Evolutionary conservation across 2,888 invertebrate genomes (phyloP).

Genomic region (Lepidocyrtoides sp.): DNA sequence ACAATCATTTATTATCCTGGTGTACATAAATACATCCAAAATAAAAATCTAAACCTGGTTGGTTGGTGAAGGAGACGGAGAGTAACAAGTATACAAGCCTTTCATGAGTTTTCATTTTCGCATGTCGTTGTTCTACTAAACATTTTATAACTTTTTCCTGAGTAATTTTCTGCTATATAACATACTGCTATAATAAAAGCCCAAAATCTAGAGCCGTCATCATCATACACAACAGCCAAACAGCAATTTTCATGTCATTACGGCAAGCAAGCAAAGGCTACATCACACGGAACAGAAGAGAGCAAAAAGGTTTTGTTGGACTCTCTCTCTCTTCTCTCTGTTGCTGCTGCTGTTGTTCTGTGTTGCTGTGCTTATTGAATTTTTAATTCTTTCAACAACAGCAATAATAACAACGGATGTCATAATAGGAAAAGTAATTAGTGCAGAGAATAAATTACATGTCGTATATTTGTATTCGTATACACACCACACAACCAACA

Average conservation of each 20-base stretch:
- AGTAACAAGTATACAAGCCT: slow-evolving; percentile 54
- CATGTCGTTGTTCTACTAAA: not conserved
- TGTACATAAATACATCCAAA: not conserved
- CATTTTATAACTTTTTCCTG: slow-evolving; percentile 54
- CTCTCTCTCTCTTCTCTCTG: not conserved
- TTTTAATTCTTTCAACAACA: slow-evolving; percentile 77
- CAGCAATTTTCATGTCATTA: slow-evolving; percentile 57
- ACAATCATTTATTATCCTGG: not conserved
- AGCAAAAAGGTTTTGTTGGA: not conserved
- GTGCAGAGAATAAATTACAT: slow-evolving; percentile 70
- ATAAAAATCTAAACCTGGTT: slow-evolving; percentile 11
- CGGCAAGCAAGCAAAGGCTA: not conserved
- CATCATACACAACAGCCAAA: not conserved
- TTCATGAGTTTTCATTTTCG: slow-evolving; percentile 38
- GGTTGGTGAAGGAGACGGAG: too few relatives aligned
- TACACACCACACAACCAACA: slow-evolving; percentile 11
- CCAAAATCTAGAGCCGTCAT: not conserved
- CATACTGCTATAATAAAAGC: slow-evolving; percentile 6
- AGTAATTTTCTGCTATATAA: slow-evolving; percentile 42
- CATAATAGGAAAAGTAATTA: slow-evolving; percentile 77
- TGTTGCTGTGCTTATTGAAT: slow-evolving; percentile 63
- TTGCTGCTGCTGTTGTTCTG: not conserved
- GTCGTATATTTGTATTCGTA: not conserved
- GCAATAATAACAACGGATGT: slow-evolving; percentile 69
- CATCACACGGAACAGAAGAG: not conserved